These are phyloP conservation scores for Porites lobata DNA, from an alignment of 92 coral and sea anemone species.

Conservation along the genomic window DNA sequence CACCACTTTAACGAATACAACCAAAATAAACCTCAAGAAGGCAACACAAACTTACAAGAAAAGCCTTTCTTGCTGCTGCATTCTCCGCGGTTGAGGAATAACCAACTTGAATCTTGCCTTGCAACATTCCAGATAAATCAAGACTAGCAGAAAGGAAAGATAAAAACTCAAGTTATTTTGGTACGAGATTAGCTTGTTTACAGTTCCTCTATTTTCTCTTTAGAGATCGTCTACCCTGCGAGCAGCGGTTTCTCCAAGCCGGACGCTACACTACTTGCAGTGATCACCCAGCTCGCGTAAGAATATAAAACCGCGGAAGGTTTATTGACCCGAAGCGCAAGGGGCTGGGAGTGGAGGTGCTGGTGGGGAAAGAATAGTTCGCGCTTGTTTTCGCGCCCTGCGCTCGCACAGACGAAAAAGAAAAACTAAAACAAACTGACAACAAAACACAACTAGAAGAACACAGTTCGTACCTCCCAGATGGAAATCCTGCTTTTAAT, in stretches of 20 bases:
- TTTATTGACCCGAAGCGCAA: too few relatives aligned
- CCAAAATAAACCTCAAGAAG: background rate
- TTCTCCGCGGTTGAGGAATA: conserved; percentile 92
- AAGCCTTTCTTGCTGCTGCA: conserved; percentile 92
- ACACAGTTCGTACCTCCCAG: conserved; percentile 81
- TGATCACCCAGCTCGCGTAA: too few relatives aligned
- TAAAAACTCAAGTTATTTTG: background rate
- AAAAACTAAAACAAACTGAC: background rate
- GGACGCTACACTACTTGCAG: too few relatives aligned
- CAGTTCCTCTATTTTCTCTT: too few relatives aligned
- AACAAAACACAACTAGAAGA: background rate
- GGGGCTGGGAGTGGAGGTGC: too few relatives aligned
- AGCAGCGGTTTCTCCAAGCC: too few relatives aligned
- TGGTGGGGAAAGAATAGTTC: too few relatives aligned
- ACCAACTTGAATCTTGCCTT: conserved; percentile 98
- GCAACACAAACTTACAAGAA: conserved; percentile 72
- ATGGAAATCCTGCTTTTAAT: conserved; percentile 94
- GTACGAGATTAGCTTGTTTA: too few relatives aligned
- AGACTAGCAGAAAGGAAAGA: conserved; percentile 54
- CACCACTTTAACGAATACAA: background rate
- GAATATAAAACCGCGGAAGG: too few relatives aligned
- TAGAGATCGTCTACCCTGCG: too few relatives aligned
- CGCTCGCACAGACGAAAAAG: too few relatives aligned
- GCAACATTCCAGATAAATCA: conserved; percentile 94
- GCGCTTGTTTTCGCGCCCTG: too few relatives aligned